These are phyloP conservation scores for Hemiprocne comata DNA, from an alignment of 2,113 vertebrate genomes.

Conservation along the genomic window DNA sequence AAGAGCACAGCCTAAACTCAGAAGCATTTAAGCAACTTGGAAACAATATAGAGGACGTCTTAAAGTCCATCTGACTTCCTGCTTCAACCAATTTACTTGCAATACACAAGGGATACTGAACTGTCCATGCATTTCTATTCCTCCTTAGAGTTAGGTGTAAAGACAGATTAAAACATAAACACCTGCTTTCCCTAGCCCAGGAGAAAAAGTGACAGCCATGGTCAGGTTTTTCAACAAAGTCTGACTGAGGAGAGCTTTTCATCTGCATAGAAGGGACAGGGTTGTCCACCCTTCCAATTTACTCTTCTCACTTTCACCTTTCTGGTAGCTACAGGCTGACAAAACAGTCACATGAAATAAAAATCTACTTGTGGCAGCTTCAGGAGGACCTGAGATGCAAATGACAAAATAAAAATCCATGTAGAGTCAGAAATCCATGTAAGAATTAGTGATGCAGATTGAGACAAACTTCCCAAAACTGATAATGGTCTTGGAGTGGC, in stretches of 20 bases:
- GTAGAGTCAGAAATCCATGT: background rate
- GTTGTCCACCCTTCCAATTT: background rate
- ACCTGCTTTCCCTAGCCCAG: background rate
- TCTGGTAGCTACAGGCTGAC: background rate
- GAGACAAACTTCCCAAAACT: background rate
- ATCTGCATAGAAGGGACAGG: background rate
- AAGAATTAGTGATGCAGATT: background rate
- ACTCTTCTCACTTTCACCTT: background rate
- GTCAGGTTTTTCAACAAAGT: background rate
- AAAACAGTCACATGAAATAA: background rate
- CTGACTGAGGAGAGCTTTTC: background rate
- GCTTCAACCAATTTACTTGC: slow-evolving; percentile 51
- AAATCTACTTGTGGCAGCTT: slow-evolving; percentile 1
- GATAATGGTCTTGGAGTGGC: background rate
- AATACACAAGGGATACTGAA: slow-evolving; percentile 17
- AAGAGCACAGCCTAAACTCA: background rate
- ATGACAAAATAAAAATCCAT: slow-evolving; percentile 1
- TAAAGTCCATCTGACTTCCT: slow-evolving; percentile 45
- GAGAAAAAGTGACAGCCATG: background rate
- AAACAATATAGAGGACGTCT: slow-evolving; percentile 42
- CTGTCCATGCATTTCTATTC: background rate
- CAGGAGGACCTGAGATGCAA: background rate
- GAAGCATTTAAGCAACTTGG: slow-evolving; percentile 37
- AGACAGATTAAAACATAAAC: background rate
- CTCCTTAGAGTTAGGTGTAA: background rate